Conservation (phyloP, 2,113 vertebrate species). For the Marmota monax region DNA sequence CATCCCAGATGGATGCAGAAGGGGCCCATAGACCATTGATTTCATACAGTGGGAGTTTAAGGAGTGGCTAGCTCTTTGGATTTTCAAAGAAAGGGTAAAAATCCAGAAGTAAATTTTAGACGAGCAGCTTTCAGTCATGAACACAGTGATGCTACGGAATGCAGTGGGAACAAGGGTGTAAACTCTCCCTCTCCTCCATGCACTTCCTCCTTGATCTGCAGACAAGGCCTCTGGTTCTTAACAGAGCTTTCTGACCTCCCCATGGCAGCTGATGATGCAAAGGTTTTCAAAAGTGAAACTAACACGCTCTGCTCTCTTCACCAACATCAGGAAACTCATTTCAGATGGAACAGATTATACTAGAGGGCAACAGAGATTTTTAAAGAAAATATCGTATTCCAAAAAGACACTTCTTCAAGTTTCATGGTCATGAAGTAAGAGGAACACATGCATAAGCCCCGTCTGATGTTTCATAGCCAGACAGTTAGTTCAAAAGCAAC, state of each 20-base stretch:
- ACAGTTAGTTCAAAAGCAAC: not conserved
- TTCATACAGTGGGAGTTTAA: not conserved
- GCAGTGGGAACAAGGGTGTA: fast-evolving
- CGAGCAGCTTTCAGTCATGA: not conserved
- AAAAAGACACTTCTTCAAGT: not conserved
- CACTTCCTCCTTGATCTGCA: no score
- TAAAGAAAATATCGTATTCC: not conserved
- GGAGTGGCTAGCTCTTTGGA: not conserved
- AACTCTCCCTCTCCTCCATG: not conserved
- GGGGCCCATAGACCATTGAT: no score
- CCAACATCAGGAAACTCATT: not conserved
- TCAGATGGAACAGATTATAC: not conserved
- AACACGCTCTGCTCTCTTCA: not conserved
- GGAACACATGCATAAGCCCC: not conserved
- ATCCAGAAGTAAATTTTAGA: not conserved
- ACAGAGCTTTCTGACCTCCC: no score
- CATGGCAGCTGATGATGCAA: not conserved
- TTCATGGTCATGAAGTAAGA: not conserved
- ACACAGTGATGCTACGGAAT: not conserved
- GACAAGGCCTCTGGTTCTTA: not conserved
- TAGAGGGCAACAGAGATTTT: not conserved
- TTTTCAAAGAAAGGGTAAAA: not conserved
- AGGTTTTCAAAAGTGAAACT: not conserved
- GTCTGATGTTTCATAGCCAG: not conserved
- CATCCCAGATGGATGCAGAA: not conserved